Conservation (phyloP, 2,113 vertebrate genomes). For the Scatophagus argus region DNA sequence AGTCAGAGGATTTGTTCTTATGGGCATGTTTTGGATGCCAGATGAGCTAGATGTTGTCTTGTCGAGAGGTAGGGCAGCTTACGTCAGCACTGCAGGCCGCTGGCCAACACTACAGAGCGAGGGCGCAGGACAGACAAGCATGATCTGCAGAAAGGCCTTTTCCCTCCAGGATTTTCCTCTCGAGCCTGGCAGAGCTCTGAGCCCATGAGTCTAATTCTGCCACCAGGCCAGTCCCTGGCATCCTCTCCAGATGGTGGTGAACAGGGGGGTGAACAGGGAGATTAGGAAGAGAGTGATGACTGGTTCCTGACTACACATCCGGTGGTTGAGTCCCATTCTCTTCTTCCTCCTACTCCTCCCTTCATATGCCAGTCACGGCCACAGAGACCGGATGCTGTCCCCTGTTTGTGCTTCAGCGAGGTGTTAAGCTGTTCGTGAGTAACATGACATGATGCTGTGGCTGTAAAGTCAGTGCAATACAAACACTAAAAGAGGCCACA, state of each 20-base stretch:
- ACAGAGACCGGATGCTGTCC: slow-evolving; percentile 57
- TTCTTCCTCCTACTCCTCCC: slow-evolving; percentile 43
- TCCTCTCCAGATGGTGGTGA: slow-evolving; percentile 84
- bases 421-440: slow-evolving; percentile 63
- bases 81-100: slow-evolving; percentile 70
- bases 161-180: slow-evolving; percentile 78
- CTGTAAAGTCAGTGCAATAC: not conserved
- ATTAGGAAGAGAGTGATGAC: slow-evolving; percentile 78
- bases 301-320: slow-evolving; percentile 81
- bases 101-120: slow-evolving; percentile 65
- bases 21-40: slow-evolving; percentile 57
- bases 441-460: slow-evolving; percentile 14
- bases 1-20: slow-evolving; percentile 50
- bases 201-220: slow-evolving; percentile 72
- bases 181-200: slow-evolving; percentile 69
- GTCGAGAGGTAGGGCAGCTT: slow-evolving; percentile 67
- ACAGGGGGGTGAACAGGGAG: slow-evolving; percentile 69
- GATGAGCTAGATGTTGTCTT: slow-evolving; percentile 70
- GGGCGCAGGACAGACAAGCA: slow-evolving; percentile 67
- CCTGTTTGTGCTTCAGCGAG: slow-evolving; percentile 41
- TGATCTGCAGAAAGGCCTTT: slow-evolving; percentile 70
- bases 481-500: slow-evolving; percentile 3
- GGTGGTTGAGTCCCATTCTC: slow-evolving; percentile 68
- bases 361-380: slow-evolving; percentile 54
- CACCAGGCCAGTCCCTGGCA: slow-evolving; percentile 75